phyloP scores from a whole-genome alignment of 2,113 vertebrate species.

The Hemibagrus wyckioides region DNA sequence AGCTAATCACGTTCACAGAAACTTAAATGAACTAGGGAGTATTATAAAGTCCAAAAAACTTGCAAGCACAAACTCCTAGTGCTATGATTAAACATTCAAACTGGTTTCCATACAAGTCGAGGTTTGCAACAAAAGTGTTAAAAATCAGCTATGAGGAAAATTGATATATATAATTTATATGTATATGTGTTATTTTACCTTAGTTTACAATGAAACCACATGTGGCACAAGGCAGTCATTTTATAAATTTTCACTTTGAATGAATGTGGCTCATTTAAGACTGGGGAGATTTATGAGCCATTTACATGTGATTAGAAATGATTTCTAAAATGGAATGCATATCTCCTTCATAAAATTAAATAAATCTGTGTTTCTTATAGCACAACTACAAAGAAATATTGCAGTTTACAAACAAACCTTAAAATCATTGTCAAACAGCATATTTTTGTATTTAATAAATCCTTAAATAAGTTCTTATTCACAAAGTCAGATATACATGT shows the following conservation, averaged over 20 bases:
- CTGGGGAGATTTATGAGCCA: slow-evolving; percentile 1
- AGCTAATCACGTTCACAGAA: neutral
- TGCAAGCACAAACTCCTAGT: neutral
- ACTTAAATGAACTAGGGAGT: neutral
- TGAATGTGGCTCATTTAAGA: slow-evolving; percentile 14
- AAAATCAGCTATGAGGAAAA: neutral
- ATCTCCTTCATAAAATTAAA: slow-evolving; percentile 44
- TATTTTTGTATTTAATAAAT: slow-evolving; percentile 46
- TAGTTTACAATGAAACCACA: no score
- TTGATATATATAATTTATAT: neutral
- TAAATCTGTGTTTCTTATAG: slow-evolving; percentile 28
- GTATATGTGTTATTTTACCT: neutral
- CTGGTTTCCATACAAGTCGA: neutral
- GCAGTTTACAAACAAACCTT: slow-evolving; percentile 54
- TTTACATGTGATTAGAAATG: slow-evolving; percentile 23
- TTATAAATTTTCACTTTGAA: slow-evolving; percentile 22
- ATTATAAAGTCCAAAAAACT: neutral
- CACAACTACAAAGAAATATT: slow-evolving; percentile 29
- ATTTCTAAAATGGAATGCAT: slow-evolving; percentile 59
- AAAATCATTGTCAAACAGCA: slow-evolving; percentile 37
- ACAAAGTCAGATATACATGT: slow-evolving; percentile 59
- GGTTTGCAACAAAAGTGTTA: neutral
- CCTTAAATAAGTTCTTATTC: slow-evolving; percentile 47
- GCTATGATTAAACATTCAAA: neutral
- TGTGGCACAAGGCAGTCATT: no score